Percentiles rank a stretch among this genome's conserved stretches.
phyloP scores from a whole-genome alignment of 1,140 invertebrate species.

The Danaus melanippus region DNA sequence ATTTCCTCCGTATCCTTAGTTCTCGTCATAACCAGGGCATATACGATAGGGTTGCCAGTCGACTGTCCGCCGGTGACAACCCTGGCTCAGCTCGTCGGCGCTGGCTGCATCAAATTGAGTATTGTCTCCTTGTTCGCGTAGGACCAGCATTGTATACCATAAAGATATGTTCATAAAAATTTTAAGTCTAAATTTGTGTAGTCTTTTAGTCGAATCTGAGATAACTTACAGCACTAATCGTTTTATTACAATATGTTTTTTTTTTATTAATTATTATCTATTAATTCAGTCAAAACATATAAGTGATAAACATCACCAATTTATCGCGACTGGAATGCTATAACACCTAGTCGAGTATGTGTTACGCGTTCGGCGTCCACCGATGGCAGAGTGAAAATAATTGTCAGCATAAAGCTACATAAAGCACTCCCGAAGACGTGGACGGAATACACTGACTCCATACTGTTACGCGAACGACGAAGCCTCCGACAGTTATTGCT shows the following conservation, averaged over 20 bases:
- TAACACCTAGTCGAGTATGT: conserved; percentile 35
- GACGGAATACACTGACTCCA: conserved; percentile 59
- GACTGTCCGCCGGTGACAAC: not conserved
- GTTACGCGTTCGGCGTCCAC: conserved; percentile 10
- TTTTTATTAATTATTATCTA: conserved; percentile 54
- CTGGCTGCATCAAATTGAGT: conserved; percentile 35
- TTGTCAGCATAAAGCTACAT: conserved; percentile 12
- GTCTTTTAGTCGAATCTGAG: conserved; percentile 70
- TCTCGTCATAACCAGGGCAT: too few species aligned
- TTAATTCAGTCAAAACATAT: conserved; percentile 66
- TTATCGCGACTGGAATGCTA: conserved; percentile 46
- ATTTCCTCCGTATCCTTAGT: too few species aligned
- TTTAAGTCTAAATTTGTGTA: conserved; percentile 65
- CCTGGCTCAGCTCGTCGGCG: not conserved
- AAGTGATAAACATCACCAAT: conserved; percentile 58
- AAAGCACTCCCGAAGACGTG: conserved; percentile 53
- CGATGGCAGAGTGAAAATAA: conserved; percentile 46
- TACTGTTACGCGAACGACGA: conserved; percentile 21
- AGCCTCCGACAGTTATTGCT: conserved; percentile 14
- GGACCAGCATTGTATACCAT: conserved; percentile 54
- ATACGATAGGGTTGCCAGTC: not conserved
- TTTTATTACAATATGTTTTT: conserved; percentile 47
- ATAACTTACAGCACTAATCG: conserved; percentile 62
- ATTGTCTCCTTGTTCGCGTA: conserved; percentile 59
- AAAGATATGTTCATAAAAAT: conserved; percentile 69